A percentile compares a stretch with the other conserved stretches of the same genome.
phyloP scores from a whole-genome alignment of 2,797 vertebrate genomes.

The Rhynchotus rufescens region DNA sequence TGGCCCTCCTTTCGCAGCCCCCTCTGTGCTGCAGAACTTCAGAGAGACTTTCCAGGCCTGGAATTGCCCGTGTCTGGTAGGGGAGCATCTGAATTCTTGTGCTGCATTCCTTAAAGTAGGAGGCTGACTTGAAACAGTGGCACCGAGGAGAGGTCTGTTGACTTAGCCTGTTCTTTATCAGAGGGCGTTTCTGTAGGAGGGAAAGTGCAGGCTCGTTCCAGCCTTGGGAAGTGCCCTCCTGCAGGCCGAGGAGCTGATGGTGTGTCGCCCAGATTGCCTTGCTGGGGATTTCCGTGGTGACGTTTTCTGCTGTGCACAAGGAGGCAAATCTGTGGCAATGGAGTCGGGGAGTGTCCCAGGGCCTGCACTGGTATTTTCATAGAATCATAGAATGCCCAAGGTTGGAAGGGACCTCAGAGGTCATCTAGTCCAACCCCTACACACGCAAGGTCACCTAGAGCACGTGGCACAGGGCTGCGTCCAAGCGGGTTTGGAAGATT shows the following conservation, averaged over 20 bases:
- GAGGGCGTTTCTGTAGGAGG: not conserved
- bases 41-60: not conserved
- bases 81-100: not conserved
- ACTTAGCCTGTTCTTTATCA: not conserved
- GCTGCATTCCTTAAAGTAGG: not conserved
- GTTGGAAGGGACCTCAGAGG: too few species aligned
- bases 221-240: not conserved
- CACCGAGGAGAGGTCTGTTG: not conserved
- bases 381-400: too few species aligned
- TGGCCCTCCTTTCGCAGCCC: not conserved
- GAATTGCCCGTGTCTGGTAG: not conserved
- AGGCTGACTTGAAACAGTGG: not conserved
- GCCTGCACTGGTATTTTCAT: too few species aligned
- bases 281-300: not conserved
- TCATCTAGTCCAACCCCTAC: too few species aligned
- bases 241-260: not conserved
- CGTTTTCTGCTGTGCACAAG: not conserved
- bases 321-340: not conserved
- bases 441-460: too few species aligned
- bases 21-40: not conserved
- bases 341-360: not conserved
- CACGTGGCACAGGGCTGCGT: too few species aligned
- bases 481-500: too few species aligned
- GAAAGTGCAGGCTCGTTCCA: too few species aligned
- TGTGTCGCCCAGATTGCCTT: not conserved